phyloP scores from a whole-genome alignment of 2,113 vertebrate species.

The Scomber colias region DNA sequence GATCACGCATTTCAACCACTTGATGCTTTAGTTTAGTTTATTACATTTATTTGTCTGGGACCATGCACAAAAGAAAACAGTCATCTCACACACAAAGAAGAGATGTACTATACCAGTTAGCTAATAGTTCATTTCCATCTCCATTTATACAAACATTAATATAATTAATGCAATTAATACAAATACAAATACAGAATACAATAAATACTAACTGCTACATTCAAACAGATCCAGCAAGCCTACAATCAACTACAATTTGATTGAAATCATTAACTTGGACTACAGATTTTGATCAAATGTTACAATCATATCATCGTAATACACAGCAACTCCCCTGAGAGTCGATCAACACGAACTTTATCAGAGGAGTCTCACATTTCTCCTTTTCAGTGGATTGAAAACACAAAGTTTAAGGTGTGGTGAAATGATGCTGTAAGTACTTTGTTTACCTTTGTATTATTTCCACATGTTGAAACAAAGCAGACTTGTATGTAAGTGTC shows the following conservation, averaged over 20 bases:
- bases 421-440: conserved; percentile 53
- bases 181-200: too few species aligned
- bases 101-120: too few species aligned
- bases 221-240: too few species aligned
- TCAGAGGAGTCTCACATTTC: background rate
- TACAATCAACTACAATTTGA: background rate
- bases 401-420: conserved; percentile 30
- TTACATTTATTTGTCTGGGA: too few species aligned
- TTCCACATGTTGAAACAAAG: conserved; percentile 71
- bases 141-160: too few species aligned
- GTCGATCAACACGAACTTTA: conserved; percentile 6
- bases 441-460: conserved; percentile 63
- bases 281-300: background rate
- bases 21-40: too few species aligned
- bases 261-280: background rate
- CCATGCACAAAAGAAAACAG: too few species aligned
- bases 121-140: too few species aligned
- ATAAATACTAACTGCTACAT: too few species aligned
- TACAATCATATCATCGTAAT: background rate
- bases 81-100: too few species aligned
- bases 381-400: conserved; percentile 6
- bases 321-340: background rate
- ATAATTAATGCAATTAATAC: too few species aligned
- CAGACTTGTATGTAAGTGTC: conserved; percentile 54
- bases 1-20: too few species aligned